phyloP scores from a whole-genome alignment of 2,888 invertebrate genomes.

The Zygogramma bicolorata region DNA sequence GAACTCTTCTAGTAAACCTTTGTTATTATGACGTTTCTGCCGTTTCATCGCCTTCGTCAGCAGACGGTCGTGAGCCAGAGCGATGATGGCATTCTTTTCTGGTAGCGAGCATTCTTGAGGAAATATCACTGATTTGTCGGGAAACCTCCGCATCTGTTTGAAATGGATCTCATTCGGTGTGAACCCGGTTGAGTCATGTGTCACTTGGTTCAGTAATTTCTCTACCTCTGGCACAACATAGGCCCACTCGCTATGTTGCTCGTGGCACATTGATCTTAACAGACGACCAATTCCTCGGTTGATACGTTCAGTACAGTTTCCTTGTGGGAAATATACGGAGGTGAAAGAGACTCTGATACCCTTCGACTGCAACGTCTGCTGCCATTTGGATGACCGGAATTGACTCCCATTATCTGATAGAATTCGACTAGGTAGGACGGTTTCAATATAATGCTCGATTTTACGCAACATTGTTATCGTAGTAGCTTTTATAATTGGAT shows the following conservation, averaged over 20 bases:
- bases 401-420: slow-evolving; percentile 45
- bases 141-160: too few relatives aligned
- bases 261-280: background rate
- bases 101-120: too few relatives aligned
- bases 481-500: slow-evolving; percentile 22
- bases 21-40: too few relatives aligned
- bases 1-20: too few relatives aligned
- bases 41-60: too few relatives aligned
- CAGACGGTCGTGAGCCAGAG: too few relatives aligned
- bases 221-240: background rate
- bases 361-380: background rate
- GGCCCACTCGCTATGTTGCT: background rate
- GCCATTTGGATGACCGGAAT: background rate
- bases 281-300: slow-evolving; percentile 17
- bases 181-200: background rate
- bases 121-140: too few relatives aligned
- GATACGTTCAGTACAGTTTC: background rate
- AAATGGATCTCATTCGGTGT: too few relatives aligned
- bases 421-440: slow-evolving; percentile 36
- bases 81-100: too few relatives aligned
- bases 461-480: slow-evolving; percentile 15
- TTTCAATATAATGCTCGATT: slow-evolving; percentile 19
- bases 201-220: background rate
- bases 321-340: background rate
- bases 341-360: background rate